Base-by-base conservation (phyloP, 1,140 invertebrate genomes). In the Trichonephila clavata region DNA sequence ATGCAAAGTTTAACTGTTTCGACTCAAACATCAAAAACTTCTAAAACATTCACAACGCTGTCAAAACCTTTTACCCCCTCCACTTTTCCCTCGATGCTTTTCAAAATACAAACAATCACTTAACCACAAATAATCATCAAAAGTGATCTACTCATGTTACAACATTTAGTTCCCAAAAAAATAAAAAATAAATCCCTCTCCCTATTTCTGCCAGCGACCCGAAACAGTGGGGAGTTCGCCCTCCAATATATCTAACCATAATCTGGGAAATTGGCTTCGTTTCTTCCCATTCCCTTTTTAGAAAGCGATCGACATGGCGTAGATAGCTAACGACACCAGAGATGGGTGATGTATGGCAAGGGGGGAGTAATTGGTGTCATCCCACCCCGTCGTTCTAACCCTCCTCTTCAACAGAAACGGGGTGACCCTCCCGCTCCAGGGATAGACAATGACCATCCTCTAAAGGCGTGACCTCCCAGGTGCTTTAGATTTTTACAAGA, bases 391-490 rank as follows among this genome's bases (percentile, higher is more conserved):
- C 32, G 7, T 13, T 16, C 14, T 16, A 14, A 14, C 18, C 16
- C 71, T 18, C 27, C 21, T 68, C 13, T 39, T 18, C 7, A 39
- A 14, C 16, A 16, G 71, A 39, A 39, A 18, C 14, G 71, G 27
- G 18, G 24, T 32, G 24, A 77, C 27, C 71, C 71, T 32, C 27
- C 61, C 61, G 14, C 5, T 63, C 0, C 50, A 50, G 50, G 65
- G 24, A 3, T 77, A 77, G 71, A 77, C 71, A 77, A 77, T 77
- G 27, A 39, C 71, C 27, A 77, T 18, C 71, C 65, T 77, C 32
- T 5, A 77, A 77, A 77, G 71, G 68, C 68, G 68, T 77, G 68
- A 77, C 68, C 27, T 32, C 68, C 68, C 68, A 77, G 50, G 50
- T 83, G 81, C 81, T 24, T n/a, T 13, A 8, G 13, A 83, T 24